Base-by-base conservation (phyloP, 1,140 invertebrate genomes). In the Capitella teleta region DNA sequence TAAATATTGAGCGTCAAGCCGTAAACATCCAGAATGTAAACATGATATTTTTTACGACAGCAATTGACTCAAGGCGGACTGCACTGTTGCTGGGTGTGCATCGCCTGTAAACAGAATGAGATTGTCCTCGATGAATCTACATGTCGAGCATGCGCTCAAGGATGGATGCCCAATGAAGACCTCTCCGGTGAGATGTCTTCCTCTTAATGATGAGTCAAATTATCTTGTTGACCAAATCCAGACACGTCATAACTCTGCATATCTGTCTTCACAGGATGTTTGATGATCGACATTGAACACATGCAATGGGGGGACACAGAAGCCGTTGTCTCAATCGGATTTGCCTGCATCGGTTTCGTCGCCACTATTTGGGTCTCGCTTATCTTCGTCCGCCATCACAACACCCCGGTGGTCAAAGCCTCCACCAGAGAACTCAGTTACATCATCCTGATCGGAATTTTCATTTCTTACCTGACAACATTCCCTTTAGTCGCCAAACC, bases 351-450 rank as follows among this genome's bases (percentile, higher is more conserved):
- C 3, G 84, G 85, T 0, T 83, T 86, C 18, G 55, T 79, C 16
- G 65, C 75, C 21, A 87, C 84, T 1, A 60, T 77, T 23, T 72
- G 77, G 53, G 75, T 79, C 0, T 74, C 74, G 57, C 61, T 74
- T 24, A 74, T 83, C 14, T 83, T 84, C 62, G 66, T 82, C 14
- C 72, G 73, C 26, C 76, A 81, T 64, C 80, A 85, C 46, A 76
- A 83, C 54, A 91, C 87, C 0, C 85, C 86, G 3, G 77, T 90
- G 0, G 82, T 84, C 2, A 84, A 83, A 64, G 45, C 45, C 28
- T 47, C 79, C 8, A 82, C 79, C 3, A 60, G 87, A 45, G 87
- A 91, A 61, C 71, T 91, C 0, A 87, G 84, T 61, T 85, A 86
- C 62, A 81, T 84, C 47, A 79, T 84, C 43, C 74, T 84, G 37